Percentiles rank a stretch among this genome's conserved stretches.
These are phyloP conservation scores for Apamea sordens DNA, from an alignment of 2,888 invertebrate genomes.

Conservation along the genomic window DNA sequence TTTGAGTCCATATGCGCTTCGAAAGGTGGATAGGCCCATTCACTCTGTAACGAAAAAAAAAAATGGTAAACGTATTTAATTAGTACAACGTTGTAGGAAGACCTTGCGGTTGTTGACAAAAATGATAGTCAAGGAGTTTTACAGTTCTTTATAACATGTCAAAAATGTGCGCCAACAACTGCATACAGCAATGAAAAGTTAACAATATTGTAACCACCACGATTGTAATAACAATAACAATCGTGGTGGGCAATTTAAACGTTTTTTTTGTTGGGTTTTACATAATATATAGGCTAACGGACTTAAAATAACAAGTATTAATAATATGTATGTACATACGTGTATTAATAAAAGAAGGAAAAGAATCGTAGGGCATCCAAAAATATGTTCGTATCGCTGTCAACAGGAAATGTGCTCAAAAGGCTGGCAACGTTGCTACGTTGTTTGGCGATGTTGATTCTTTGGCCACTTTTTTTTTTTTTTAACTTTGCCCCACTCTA, in stretches of 20 bases:
- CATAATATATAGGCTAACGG: no score
- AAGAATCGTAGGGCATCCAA: neutral
- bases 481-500: no score
- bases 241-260: neutral
- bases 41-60: constrained; percentile 89
- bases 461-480: no score
- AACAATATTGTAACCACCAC: no score
- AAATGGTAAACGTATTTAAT: neutral
- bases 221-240: no score
- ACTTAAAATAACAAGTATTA: no score
- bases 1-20: constrained; percentile 94
- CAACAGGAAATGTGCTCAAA: neutral
- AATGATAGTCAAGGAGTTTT: neutral
- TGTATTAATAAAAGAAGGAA: neutral
- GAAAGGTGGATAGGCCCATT: constrained; percentile 97
- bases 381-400: neutral
- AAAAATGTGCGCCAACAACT: neutral
- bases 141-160: neutral
- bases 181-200: neutral
- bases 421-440: no score
- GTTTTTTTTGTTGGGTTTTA: neutral
- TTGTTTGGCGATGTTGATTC: no score
- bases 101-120: neutral
- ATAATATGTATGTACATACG: neutral
- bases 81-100: neutral